phyloP scores from a whole-genome alignment of 2,888 invertebrate species.

The Drosophila barbarae region DNA sequence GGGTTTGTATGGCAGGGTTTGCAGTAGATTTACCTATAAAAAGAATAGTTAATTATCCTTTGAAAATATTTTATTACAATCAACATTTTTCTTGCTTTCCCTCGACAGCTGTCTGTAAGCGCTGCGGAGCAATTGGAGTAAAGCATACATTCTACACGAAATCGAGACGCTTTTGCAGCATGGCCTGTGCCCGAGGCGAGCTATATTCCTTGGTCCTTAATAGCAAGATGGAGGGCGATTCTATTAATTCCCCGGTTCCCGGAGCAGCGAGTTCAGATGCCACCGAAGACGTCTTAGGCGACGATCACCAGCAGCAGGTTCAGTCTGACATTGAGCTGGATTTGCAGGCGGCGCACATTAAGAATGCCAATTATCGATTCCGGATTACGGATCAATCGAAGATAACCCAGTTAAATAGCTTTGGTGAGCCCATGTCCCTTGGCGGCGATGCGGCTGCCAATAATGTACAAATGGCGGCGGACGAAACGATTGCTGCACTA shows the following conservation, averaged over 20 bases:
- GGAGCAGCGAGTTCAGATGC: conserved; percentile 38
- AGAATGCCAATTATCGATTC: conserved; percentile 79
- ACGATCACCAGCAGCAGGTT: conserved; percentile 44
- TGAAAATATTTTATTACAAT: not conserved
- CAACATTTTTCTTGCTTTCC: not conserved
- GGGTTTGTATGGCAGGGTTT: conserved; percentile 37
- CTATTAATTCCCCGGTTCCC: conserved; percentile 44
- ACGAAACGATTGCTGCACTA: conserved; percentile 63
- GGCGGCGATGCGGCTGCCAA: conserved; percentile 64
- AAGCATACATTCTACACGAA: conserved; percentile 93
- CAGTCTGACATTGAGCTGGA: conserved; percentile 78
- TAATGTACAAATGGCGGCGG: conserved; percentile 62
- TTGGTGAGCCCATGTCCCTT: conserved; percentile 71
- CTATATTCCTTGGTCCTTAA: conserved; percentile 78
- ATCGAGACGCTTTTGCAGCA: conserved; percentile 89
- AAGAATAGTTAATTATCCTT: not conserved
- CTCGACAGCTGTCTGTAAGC: conserved; percentile 88
- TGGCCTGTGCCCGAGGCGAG: conserved; percentile 86
- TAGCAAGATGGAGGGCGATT: conserved; percentile 70
- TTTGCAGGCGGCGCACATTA: conserved; percentile 77
- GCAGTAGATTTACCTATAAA: not conserved
- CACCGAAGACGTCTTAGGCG: conserved; percentile 29
- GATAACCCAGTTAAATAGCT: conserved; percentile 77
- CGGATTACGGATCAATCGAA: conserved; percentile 78
- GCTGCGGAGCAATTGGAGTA: conserved; percentile 91